A percentile compares a stretch with the other conserved stretches of the same genome.
phyloP scores from a whole-genome alignment of 2,113 vertebrate species.

The Albula glossodonta region DNA sequence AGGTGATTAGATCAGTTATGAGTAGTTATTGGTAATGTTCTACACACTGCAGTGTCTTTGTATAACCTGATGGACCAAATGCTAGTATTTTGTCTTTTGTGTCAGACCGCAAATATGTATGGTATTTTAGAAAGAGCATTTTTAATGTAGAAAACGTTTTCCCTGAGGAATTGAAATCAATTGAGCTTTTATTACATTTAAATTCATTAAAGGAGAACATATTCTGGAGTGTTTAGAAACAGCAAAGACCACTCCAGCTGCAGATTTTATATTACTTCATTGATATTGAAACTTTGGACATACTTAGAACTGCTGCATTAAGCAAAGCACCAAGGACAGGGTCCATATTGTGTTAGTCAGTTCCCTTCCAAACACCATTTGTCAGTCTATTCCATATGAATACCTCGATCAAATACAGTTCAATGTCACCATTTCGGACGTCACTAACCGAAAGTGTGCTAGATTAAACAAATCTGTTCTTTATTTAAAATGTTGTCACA shows the following conservation, averaged over 20 bases:
- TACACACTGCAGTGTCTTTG: background rate
- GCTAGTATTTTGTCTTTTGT: background rate
- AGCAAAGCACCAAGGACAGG: background rate
- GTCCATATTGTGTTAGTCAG: too few relatives aligned
- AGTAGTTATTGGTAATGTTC: background rate
- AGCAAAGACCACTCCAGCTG: background rate
- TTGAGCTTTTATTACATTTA: background rate
- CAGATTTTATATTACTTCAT: background rate
- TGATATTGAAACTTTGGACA: background rate
- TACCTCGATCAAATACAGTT: background rate
- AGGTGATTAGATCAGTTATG: background rate
- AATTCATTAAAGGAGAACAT: too few relatives aligned
- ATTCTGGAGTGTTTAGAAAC: too few relatives aligned
- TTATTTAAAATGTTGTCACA: background rate
- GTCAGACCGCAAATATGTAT: background rate
- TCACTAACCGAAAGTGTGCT: background rate
- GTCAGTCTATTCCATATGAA: background rate
- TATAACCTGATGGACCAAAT: too few relatives aligned
- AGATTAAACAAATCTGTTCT: background rate
- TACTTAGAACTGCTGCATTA: background rate
- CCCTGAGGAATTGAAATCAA: background rate
- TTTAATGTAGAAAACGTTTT: background rate
- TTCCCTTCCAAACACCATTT: too few relatives aligned
- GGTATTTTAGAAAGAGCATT: background rate
- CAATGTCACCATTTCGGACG: background rate